Evolutionary conservation across 1,140 invertebrate genomes (phyloP).

Genomic region (Venturia canescens): DNA sequence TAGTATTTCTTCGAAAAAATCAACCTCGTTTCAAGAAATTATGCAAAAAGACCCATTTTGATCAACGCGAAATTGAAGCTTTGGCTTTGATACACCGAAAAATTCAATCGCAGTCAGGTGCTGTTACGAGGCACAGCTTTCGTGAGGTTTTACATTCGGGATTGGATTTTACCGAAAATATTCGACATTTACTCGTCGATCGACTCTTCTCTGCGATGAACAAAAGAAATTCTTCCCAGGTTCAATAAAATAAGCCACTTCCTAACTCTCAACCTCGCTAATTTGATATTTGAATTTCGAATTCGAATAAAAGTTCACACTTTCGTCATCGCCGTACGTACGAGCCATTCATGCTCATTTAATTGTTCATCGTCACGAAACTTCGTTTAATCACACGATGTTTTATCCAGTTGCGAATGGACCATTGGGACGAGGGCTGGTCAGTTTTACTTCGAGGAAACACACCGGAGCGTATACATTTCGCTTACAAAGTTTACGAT

Average conservation of each 20-base stretch:
- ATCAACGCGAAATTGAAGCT: conserved; percentile 74
- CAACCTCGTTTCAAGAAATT: conserved; percentile 63
- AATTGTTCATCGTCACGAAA: background rate
- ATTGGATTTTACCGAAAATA: conserved; percentile 84
- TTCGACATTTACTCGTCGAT: conserved; percentile 80
- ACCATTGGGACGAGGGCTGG: conserved; percentile 83
- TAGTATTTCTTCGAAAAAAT: conserved; percentile 68
- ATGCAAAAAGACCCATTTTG: conserved; percentile 72
- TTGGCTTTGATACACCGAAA: conserved; percentile 70
- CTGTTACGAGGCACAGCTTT: conserved; percentile 79
- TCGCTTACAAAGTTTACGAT: conserved; percentile 85
- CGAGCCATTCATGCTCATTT: background rate
- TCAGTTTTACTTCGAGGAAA: conserved; percentile 83
- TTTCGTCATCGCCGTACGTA: background rate
- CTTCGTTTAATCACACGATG: background rate
- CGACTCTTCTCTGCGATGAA: conserved; percentile 79
- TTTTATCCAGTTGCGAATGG: conserved; percentile 75
- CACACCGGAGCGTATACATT: conserved; percentile 81
- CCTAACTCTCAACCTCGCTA: conserved; percentile 64
- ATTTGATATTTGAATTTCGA: background rate
- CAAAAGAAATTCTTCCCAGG: conserved; percentile 61
- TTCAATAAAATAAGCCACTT: conserved; percentile 69
- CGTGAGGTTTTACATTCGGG: conserved; percentile 84
- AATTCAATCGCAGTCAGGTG: conserved; percentile 65
- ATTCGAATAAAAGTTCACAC: background rate